Percentiles rank a stretch among this genome's conserved stretches.
phyloP scores from a whole-genome alignment of 2,797 vertebrate genomes.

The Otolemur crassicaudatus region DNA sequence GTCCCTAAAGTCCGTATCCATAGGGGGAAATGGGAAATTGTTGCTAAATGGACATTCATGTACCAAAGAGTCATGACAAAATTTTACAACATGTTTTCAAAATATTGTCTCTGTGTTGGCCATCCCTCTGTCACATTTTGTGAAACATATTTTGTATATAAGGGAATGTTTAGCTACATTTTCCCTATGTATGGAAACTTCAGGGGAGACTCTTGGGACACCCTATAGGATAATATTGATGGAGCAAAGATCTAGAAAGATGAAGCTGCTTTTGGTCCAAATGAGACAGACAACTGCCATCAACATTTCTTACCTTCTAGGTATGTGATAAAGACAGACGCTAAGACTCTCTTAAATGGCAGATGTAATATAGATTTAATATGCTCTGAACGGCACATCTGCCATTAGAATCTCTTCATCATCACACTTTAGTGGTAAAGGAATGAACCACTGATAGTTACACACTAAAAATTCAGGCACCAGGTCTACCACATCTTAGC shows the following conservation, averaged over 20 bases:
- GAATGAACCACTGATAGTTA: background rate
- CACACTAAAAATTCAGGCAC: background rate
- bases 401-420: background rate
- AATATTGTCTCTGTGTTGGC: too few relatives aligned
- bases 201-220: too few relatives aligned
- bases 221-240: background rate
- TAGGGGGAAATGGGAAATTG: too few relatives aligned
- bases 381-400: background rate
- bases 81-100: too few relatives aligned
- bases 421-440: background rate
- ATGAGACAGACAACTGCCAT: background rate
- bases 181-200: too few relatives aligned
- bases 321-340: background rate
- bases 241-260: background rate
- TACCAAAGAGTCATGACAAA: too few relatives aligned
- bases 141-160: too few relatives aligned
- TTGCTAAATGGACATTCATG: too few relatives aligned
- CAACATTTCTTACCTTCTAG: background rate
- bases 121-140: too few relatives aligned
- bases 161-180: too few relatives aligned
- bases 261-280: background rate
- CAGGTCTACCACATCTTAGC: constrained; percentile 15
- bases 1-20: too few relatives aligned
- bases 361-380: background rate
- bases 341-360: background rate